Base-by-base conservation (phyloP, 2,888 invertebrate species). In the Exocentrus adspersus region DNA sequence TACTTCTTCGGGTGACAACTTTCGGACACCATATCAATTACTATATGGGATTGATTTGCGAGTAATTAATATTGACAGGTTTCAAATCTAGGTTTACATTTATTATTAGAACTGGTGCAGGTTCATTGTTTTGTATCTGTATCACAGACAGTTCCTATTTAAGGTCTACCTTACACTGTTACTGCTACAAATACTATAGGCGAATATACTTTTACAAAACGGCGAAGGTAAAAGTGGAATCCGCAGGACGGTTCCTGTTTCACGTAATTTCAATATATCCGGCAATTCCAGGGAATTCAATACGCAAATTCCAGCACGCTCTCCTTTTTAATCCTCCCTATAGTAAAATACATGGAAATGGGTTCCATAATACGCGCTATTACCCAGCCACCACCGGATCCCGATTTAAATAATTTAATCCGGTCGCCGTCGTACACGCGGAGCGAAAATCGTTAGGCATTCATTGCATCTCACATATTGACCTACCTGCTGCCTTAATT, bases 401-500 rank as follows among this genome's bases (percentile, higher is more conserved):
- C 20, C 48, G 28, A 30, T 28, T 54, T 28, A 54, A 54, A 54
- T 43, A 48, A 48, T 48, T 48, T 28, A 24, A 43, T 54, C 43
- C 54, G 16, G 21, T 54, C 42, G 37, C 12, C 12, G 28, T 28
- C 28, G 43, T 16, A 28, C 16, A 54, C 41, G 53, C 17, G 54
- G 43, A 24, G 14, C 24, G 48, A 45, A 45, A 28, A 54, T 54
- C 54, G 54, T 43, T 42, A 42, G 54, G 54, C 54, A 54, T 54
- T 42, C 54, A 54, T 54, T 54, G 54, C 19, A 54, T 54, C 24
- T 54, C 54, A 28, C 54, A 43, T 54, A 54, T 54, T 45, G 54
- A 54, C 54, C 54, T 54, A 54, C 54, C 54, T 53, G 53, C 53
- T 42, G 42, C 53, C 28, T 54, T 54, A 54, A 54, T 54, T 42